These are phyloP conservation scores for Perizoma flavofasciatum DNA, from an alignment of 2,888 invertebrate species.

Conservation along the genomic window DNA sequence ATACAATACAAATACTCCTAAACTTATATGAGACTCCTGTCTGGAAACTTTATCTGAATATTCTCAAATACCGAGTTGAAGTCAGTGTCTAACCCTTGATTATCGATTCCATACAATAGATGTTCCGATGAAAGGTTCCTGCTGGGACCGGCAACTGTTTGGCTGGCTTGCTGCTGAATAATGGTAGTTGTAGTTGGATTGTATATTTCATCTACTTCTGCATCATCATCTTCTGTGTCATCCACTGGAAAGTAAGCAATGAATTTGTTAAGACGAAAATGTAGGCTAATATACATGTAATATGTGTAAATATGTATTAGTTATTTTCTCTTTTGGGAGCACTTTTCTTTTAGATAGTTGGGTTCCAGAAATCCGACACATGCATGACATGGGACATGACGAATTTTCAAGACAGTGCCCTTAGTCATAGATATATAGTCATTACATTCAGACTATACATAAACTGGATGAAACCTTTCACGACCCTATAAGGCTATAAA, in stretches of 20 bases:
- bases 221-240: slow-evolving; percentile 75
- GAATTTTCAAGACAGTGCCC: no score
- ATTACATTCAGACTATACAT: no score
- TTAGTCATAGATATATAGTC: no score
- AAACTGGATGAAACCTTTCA: no score
- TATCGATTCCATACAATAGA: slow-evolving; percentile 82
- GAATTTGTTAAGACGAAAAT: not conserved
- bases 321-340: no score
- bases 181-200: slow-evolving; percentile 71
- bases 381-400: no score
- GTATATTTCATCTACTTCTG: slow-evolving; percentile 75
- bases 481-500: no score
- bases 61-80: slow-evolving; percentile 86
- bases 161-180: slow-evolving; percentile 20
- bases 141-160: slow-evolving; percentile 70
- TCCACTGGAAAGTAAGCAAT: slow-evolving; percentile 62
- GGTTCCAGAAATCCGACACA: no score
- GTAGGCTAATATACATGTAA: no score
- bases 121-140: slow-evolving; percentile 76
- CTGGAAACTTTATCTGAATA: slow-evolving; percentile 82
- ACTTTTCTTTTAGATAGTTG: no score
- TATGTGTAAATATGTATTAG: no score
- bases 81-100: slow-evolving; percentile 84
- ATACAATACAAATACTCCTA: no score
- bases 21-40: slow-evolving; percentile 65